Percentiles rank a stretch among this genome's conserved stretches.
phyloP scores from a whole-genome alignment of 2,888 invertebrate species.

The Noctua pronuba region DNA sequence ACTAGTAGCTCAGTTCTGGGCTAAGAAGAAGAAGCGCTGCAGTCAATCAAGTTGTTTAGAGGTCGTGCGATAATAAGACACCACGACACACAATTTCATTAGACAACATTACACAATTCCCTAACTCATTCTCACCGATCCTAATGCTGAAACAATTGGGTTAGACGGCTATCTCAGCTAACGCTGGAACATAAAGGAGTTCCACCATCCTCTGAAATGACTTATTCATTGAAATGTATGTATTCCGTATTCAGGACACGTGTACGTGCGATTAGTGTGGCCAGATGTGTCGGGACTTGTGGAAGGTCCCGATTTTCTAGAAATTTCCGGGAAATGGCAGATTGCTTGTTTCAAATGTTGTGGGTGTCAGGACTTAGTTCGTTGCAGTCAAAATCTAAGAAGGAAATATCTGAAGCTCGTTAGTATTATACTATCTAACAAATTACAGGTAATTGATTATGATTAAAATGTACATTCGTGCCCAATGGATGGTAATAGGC shows the following conservation, averaged over 20 bases:
- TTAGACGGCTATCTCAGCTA: slow-evolving; percentile 47
- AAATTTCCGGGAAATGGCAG: background rate
- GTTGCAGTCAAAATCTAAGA: too few relatives aligned
- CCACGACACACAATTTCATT: slow-evolving; percentile 20
- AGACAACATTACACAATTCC: slow-evolving; percentile 24
- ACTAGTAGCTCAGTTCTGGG: too few relatives aligned
- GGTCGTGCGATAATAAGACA: background rate
- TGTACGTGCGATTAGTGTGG: slow-evolving; percentile 50
- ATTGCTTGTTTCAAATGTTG: background rate
- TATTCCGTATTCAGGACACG: slow-evolving; percentile 71
- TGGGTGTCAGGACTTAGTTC: background rate
- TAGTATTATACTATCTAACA: too few relatives aligned
- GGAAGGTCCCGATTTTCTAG: slow-evolving; percentile 23
- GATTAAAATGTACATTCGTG: too few relatives aligned
- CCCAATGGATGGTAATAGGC: too few relatives aligned
- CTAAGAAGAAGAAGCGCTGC: too few relatives aligned
- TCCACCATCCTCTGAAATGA: slow-evolving; percentile 63
- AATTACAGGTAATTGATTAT: too few relatives aligned
- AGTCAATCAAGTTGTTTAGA: too few relatives aligned
- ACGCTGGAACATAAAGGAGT: slow-evolving; percentile 46
- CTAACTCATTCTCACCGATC: slow-evolving; percentile 34
- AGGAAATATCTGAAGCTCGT: too few relatives aligned
- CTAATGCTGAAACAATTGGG: slow-evolving; percentile 57
- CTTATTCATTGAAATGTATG: slow-evolving; percentile 75
- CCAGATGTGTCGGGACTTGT: slow-evolving; percentile 35